These are phyloP conservation scores for Caenorhabditis angaria DNA, from an alignment of 2,888 invertebrate genomes.

Conservation along the genomic window DNA sequence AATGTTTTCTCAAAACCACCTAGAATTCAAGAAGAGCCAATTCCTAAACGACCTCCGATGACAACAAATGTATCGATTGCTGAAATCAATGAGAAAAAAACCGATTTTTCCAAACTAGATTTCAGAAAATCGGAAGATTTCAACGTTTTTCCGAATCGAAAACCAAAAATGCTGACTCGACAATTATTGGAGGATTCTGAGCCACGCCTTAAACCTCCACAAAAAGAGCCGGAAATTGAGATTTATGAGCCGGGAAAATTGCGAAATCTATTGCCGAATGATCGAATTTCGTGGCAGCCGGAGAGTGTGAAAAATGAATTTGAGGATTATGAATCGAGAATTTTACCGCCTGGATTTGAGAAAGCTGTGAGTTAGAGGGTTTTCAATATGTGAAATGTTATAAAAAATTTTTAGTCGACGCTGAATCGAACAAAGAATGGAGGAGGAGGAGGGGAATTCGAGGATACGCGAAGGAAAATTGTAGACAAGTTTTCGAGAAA, in stretches of 20 bases:
- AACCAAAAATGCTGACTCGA: too few relatives aligned
- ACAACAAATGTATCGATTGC: too few relatives aligned
- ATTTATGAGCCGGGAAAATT: constrained; percentile 6
- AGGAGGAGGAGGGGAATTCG: background rate
- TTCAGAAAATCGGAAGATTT: too few relatives aligned
- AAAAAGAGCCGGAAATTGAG: constrained; percentile 11
- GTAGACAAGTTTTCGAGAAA: constrained; percentile 4
- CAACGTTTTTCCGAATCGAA: too few relatives aligned
- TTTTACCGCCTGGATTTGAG: background rate
- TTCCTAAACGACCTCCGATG: too few relatives aligned
- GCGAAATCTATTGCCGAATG: background rate
- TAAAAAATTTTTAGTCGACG: background rate
- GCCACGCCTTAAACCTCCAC: background rate
- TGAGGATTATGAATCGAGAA: background rate
- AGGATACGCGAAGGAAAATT: background rate
- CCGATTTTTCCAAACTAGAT: too few relatives aligned
- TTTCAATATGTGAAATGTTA: background rate
- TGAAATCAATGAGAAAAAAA: too few relatives aligned
- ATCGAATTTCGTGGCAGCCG: background rate
- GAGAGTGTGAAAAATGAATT: background rate
- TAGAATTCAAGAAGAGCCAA: too few relatives aligned
- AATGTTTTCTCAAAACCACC: too few relatives aligned
- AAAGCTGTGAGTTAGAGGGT: background rate
- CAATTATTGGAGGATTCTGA: background rate
- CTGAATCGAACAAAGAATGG: background rate